phyloP scores from a whole-genome alignment of 2,113 vertebrate genomes.

The Gobiocypris rarus region DNA sequence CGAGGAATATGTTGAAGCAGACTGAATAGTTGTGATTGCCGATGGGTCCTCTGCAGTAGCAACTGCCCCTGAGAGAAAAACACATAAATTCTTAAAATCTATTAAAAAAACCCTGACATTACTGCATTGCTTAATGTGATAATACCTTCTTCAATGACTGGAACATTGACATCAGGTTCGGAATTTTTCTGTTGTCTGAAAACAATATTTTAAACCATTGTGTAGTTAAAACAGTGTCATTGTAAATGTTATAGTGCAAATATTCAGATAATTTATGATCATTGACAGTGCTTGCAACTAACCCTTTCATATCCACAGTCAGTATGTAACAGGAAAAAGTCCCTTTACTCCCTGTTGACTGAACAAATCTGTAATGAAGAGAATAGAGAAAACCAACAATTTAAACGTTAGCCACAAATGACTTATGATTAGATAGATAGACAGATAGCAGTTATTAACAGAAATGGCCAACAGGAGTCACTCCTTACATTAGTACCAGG shows the following conservation, averaged over 20 bases:
- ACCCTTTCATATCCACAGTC: conserved; percentile 62
- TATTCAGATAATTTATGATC: neutral
- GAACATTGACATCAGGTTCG: conserved; percentile 70
- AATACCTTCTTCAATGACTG: conserved; percentile 78
- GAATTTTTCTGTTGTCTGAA: conserved; percentile 80
- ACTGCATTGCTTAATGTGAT: neutral
- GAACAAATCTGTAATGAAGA: neutral
- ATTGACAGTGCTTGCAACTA: neutral
- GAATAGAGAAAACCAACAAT: neutral
- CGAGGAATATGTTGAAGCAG: conserved; percentile 84
- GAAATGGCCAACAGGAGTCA: conserved; percentile 1
- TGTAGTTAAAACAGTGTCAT: neutral
- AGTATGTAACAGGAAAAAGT: conserved; percentile 13
- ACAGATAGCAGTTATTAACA: neutral
- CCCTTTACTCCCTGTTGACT: neutral
- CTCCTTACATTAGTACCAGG: neutral
- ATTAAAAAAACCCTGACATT: neutral
- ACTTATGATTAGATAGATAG: neutral
- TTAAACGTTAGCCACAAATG: neutral
- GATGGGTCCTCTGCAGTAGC: conserved; percentile 90
- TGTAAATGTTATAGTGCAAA: neutral
- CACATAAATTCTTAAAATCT: neutral
- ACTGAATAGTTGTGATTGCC: conserved; percentile 91
- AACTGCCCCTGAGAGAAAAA: conserved; percentile 79
- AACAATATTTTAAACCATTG: neutral